Base-by-base conservation (phyloP, 92 coral and sea anemone species). In the Parazoanthus darwini region DNA sequence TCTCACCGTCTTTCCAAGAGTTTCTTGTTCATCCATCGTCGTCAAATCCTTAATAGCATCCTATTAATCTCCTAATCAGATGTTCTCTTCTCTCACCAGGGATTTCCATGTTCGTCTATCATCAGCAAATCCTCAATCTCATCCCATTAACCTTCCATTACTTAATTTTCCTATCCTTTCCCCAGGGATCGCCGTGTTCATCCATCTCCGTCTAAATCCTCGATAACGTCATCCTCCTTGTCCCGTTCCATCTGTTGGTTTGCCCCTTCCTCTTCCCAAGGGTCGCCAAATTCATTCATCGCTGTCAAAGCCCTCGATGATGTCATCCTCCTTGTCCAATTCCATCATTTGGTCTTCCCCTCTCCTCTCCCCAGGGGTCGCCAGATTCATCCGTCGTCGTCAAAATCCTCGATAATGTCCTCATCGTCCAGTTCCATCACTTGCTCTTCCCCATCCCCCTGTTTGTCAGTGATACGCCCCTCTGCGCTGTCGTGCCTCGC, bases 241-340 rank as follows among this genome's bases (percentile, higher is more conserved):
- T 29, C 33, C 33, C 0, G 33, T 29, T 29, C 33, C 33, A 29
- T 29, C 33, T 29, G 0, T 29, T 29, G 33, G 33, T 29, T 29
- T 29, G 33, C 33, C 25, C 36, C 14, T 15, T 29, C 16, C 78
- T 33, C 43, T 25, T 0, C 35, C 36, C 78, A 46, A 4, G 6
- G 78, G 3, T 39, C 38, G 42, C 4, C 23, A 6, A 25, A 37
- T 54, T 80, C 46, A 88, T 85, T 82, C 88, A 26, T 91, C 95
- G 51, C 92, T 94, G 29, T 94, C 97, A 81, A 92, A 94, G 51
- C 92, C 94, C 48, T 92, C 95, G 58, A 94, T 92, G 3, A 88
- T 72, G 29, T 92, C 89, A 56, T 94, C 96, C 4, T 63, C 68
- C 68, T 63, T 6, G 6, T 63, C 67, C 18, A 70, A 77, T 59